A percentile compares a stretch with the other conserved stretches of the same genome.
Evolutionary conservation across 37 sponge, comb jelly and placozoan genomes (phyloP).

Genomic region (Oscarella lobularis): DNA sequence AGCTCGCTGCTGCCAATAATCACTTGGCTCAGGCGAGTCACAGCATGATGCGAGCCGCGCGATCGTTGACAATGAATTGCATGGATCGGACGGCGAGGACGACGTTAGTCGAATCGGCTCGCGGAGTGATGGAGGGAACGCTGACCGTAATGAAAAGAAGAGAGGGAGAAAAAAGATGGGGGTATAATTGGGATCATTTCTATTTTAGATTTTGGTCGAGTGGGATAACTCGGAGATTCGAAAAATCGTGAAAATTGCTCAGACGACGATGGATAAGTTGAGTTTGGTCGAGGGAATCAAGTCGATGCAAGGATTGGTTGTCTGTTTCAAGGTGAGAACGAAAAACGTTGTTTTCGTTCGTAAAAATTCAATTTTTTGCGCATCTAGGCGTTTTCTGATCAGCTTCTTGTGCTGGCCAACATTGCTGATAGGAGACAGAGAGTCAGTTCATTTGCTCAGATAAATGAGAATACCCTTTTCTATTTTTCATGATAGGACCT

Average conservation of each 20-base stretch:
- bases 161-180: too few relatives aligned
- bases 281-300: conserved; percentile 42
- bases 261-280: conserved; percentile 46
- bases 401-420: conserved; percentile 30
- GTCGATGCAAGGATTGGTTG: conserved; percentile 68
- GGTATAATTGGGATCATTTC: not conserved
- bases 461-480: not conserved
- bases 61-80: not conserved
- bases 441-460: conserved; percentile 2
- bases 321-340: conserved; percentile 60
- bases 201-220: conserved; percentile 35
- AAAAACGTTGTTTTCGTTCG: not conserved
- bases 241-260: conserved; percentile 35
- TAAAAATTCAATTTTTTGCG: not conserved
- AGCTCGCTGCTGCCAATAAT: not conserved
- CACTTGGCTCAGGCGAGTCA: not conserved
- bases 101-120: conserved; percentile 16
- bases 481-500: conserved; percentile 30
- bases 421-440: conserved; percentile 49
- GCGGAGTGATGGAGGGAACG: conserved; percentile 39
- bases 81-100: not conserved
- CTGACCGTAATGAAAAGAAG: conserved; percentile 48
- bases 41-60: not conserved
- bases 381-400: conserved; percentile 61
- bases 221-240: conserved; percentile 62